A percentile compares a stretch with the other conserved stretches of the same genome.
Conservation (phyloP, 1,140 invertebrate species). For the Marisa cornuarietis region DNA sequence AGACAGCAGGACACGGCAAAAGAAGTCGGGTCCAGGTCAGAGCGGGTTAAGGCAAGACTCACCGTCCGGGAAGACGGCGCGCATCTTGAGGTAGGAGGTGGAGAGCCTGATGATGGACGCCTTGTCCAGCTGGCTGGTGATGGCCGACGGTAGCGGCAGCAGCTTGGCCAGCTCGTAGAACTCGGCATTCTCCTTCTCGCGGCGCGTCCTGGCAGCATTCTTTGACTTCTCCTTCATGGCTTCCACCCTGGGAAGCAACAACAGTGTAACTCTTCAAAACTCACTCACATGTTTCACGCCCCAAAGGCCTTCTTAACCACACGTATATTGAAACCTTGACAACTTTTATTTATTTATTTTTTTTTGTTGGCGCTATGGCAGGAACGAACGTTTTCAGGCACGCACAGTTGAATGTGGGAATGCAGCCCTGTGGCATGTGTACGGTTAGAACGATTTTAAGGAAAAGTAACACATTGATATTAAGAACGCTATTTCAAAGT, state of each 20-base stretch:
- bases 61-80: constrained; percentile 66
- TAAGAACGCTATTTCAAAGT: too few relatives aligned
- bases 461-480: too few relatives aligned
- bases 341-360: too few relatives aligned
- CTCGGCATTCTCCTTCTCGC: constrained; percentile 98
- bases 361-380: too few relatives aligned
- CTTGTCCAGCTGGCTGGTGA: constrained; percentile 98
- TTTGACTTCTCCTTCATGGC: constrained; percentile 91
- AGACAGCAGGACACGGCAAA: neutral
- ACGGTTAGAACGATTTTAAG: too few relatives aligned
- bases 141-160: constrained; percentile 93
- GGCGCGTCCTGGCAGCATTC: constrained; percentile 87
- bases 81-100: constrained; percentile 91
- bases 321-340: too few relatives aligned
- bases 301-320: too few relatives aligned
- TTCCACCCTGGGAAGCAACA: constrained; percentile 35
- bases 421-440: too few relatives aligned
- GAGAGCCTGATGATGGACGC: constrained; percentile 98
- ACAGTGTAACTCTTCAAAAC: too few relatives aligned
- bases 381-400: too few relatives aligned
- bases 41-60: constrained; percentile 45
- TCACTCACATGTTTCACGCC: too few relatives aligned
- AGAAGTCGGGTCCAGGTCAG: constrained; percentile 35
- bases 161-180: constrained; percentile 99
- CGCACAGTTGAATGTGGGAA: too few relatives aligned